Conservation (phyloP, 2,797 vertebrate species). For the Esox masquinongy region DNA sequence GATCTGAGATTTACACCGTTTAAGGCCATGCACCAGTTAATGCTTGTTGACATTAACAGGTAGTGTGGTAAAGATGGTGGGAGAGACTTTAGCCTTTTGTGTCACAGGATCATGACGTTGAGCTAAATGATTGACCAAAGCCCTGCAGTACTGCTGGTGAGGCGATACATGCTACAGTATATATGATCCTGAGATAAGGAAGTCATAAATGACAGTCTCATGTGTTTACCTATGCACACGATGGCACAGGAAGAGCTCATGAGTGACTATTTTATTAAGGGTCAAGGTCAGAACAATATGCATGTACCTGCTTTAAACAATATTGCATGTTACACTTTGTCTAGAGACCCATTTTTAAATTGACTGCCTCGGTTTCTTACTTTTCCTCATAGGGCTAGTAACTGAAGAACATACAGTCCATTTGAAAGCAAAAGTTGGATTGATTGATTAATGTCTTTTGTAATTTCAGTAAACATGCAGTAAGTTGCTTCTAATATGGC, state of each 20-base stretch:
- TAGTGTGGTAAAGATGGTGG: background rate
- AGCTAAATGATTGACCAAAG: constrained; percentile 28
- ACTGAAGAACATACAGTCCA: background rate
- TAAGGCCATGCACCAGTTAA: background rate
- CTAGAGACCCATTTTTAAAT: background rate
- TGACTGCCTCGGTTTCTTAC: background rate
- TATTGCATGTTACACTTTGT: background rate
- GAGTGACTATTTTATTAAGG: constrained; percentile 1
- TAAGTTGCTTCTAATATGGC: background rate
- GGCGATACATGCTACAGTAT: background rate
- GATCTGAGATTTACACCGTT: background rate
- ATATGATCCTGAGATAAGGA: constrained; percentile 3
- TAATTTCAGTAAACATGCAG: background rate
- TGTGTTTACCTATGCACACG: background rate
- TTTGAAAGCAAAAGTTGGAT: background rate
- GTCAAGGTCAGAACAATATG: background rate
- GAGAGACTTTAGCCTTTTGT: constrained; percentile 14
- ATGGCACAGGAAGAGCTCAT: background rate
- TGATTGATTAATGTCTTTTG: background rate
- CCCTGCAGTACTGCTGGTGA: background rate
- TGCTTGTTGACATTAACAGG: too few relatives aligned
- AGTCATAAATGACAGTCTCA: background rate
- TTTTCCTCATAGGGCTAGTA: background rate
- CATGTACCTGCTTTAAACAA: background rate
- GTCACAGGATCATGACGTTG: background rate